A percentile compares a stretch with the other conserved stretches of the same genome.
Evolutionary conservation across 2,888 invertebrate genomes (phyloP).

Genomic region (Apotomis betuletana): DNA sequence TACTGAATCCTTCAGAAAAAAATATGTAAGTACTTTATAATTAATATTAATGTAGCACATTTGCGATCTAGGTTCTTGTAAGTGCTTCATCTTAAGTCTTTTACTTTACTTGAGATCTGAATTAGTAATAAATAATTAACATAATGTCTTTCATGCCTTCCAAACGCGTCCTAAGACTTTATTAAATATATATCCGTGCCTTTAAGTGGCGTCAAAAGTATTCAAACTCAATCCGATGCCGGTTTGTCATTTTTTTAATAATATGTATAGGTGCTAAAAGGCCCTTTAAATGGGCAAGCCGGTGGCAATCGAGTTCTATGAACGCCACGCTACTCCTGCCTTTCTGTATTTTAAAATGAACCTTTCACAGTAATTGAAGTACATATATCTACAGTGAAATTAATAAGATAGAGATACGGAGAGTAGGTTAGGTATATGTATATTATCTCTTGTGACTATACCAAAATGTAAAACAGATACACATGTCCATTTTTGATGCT

Average conservation of each 20-base stretch:
- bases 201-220: no score
- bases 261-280: no score
- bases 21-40: no score
- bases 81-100: slow-evolving; percentile 3
- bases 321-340: no score
- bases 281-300: no score
- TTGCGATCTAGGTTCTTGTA: neutral
- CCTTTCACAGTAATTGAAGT: neutral
- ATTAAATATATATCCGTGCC: neutral
- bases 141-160: neutral
- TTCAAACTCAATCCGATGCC: no score
- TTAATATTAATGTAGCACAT: neutral
- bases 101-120: slow-evolving; percentile 1
- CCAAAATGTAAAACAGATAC: neutral
- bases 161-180: neutral
- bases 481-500: neutral
- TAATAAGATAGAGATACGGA: no score
- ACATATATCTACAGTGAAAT: neutral
- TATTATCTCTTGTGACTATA: neutral
- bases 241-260: no score
- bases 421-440: no score
- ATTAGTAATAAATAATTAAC: neutral
- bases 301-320: no score
- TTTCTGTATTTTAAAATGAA: neutral
- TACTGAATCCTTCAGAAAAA: neutral